Conservation (phyloP, 2,797 vertebrate genomes). For the Chlorospingus flavigularis region DNA sequence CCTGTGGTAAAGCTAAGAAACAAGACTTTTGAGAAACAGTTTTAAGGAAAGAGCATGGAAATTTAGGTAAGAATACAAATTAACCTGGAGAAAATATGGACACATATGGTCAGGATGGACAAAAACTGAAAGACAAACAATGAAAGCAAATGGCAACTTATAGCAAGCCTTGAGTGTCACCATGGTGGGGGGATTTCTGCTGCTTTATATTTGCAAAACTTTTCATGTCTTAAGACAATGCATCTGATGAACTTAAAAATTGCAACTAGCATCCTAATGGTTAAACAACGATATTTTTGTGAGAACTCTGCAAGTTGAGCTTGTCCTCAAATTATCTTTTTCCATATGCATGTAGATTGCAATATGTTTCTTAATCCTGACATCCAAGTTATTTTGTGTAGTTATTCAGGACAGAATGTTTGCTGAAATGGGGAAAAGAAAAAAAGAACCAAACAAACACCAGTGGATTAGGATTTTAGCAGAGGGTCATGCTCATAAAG, state of each 20-base stretch:
- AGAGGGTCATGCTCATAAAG: neutral
- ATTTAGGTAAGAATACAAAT: neutral
- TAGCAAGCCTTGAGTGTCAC: fast-evolving
- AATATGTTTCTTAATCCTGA: neutral
- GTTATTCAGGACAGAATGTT: neutral
- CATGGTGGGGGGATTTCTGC: fast-evolving
- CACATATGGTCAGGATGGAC: neutral
- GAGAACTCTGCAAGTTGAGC: neutral
- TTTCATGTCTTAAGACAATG: neutral
- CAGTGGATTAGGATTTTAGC: neutral
- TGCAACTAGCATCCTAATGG: neutral
- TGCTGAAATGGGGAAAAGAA: neutral
- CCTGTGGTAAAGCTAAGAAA: neutral
- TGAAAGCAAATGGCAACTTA: neutral
- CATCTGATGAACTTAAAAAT: neutral
- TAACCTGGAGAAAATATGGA: neutral
- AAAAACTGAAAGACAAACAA: neutral
- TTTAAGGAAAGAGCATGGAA: neutral
- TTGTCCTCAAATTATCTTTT: neutral
- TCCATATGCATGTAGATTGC: neutral
- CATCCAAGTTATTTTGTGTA: neutral
- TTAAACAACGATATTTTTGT: neutral
- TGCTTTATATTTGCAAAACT: neutral
- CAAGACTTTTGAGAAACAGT: neutral
- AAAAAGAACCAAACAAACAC: neutral